Base-by-base conservation (phyloP, 2,113 vertebrate species). In the Scophthalmus maximus region DNA sequence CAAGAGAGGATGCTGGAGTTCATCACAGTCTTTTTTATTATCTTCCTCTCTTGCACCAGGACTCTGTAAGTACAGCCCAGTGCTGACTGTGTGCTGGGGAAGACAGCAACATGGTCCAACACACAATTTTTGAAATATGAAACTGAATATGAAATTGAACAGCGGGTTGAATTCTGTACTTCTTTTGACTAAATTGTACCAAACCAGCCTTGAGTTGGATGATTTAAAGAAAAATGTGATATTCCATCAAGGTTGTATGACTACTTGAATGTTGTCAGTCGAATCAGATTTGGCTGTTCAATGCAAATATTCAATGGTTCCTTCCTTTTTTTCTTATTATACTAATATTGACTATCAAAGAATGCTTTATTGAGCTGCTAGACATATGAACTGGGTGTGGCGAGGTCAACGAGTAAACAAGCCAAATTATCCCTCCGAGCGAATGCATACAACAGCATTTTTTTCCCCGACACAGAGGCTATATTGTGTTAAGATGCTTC, bases 111-210 rank as follows among this genome's bases (percentile, higher is more conserved):
- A n/a, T 10, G 26, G 42, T 27, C 36, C n/a, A n/a, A n/a, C n/a
- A n/a, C n/a, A n/a, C n/a, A n/a, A n/a, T n/a, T n/a, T n/a, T n/a
- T 32, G 30, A 9, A 58, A 60, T 70, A 58, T 59, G 65, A 76
- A 68, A 73, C 49, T 38, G 23, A 74, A 23, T 70, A 50, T 58
- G 60, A 76, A 68, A 78, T 65, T 44, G 29, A 78, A 47, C 72
- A 71, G 60, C 40, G 72, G 29, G 56, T 59, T 25, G 25, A 62
- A 61, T 36, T 51, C 27, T 60, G 42, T 30, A 42, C 55, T 27
- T 32, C 5, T 25, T 42, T 25, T n/a, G 34, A 25, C 62, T 20
- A 20, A 58, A 58, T 40, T 57, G n/a, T 18, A 68, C 17, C 23
- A 30, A 29, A 57, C 42, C 27, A 29, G 59, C 29, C 55, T 26